phyloP scores from a whole-genome alignment of 92 coral and sea anemone genomes.

The Plumapathes pennacea region DNA sequence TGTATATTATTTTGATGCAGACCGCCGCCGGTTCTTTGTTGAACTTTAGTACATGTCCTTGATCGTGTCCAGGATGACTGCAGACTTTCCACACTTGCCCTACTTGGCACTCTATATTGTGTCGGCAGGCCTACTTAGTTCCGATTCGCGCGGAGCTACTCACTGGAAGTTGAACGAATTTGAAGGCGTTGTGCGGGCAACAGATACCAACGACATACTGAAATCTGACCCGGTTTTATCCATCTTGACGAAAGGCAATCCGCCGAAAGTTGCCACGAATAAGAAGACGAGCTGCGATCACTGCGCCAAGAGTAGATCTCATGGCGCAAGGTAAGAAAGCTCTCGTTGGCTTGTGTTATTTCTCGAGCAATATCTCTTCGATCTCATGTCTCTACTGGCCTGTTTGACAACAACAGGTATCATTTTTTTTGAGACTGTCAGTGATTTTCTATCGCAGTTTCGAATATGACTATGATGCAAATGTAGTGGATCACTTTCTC shows the following conservation, averaged over 20 bases:
- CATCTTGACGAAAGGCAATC: slow-evolving; percentile 80
- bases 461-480: no score
- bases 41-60: neutral
- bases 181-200: slow-evolving; percentile 89
- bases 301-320: slow-evolving; percentile 57
- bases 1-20: no score
- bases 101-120: slow-evolving; percentile 86
- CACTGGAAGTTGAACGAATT: slow-evolving; percentile 96
- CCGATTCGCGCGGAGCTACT: slow-evolving; percentile 92
- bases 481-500: no score
- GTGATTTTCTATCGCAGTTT: no score
- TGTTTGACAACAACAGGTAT: no score
- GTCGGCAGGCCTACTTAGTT: slow-evolving; percentile 81
- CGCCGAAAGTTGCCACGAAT: slow-evolving; percentile 68
- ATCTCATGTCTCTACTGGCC: no score
- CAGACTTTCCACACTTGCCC: slow-evolving; percentile 78
- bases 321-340: slow-evolving; percentile 58
- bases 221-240: slow-evolving; percentile 94
- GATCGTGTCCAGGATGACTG: slow-evolving; percentile 62
- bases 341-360: no score
- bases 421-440: no score
- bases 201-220: slow-evolving; percentile 69
- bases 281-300: slow-evolving; percentile 71
- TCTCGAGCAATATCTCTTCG: no score
- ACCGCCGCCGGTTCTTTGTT: neutral